Evolutionary conservation across 1,140 invertebrate species (phyloP), one percentile per base, ranked within the genome.

Genomic region (Plectrocnemia conspersa): DNA sequence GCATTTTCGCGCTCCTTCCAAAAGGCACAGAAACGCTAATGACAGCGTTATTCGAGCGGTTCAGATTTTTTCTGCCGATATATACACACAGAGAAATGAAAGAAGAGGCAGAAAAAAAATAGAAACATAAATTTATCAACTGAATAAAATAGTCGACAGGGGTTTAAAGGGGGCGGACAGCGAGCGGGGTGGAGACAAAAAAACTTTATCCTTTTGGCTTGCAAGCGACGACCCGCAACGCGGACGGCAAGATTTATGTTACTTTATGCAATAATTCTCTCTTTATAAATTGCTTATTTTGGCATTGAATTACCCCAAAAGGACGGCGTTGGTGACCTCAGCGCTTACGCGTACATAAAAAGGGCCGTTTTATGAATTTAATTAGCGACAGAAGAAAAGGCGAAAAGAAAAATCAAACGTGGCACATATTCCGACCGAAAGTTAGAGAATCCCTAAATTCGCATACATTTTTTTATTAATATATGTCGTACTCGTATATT

Each of bases 271-370:
- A 61, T 61, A 61, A 61, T 61, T 61, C 55, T 61, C 55, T 58
- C 52, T 54, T 61, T 61, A 58, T 61, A 61, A 61, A 61, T 61
- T 58, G 59, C 55, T 61, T 61, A 57, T 61, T 60, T 61, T 54
- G 58, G 54, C 58, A 54, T 56, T 49, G 27, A 50, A 33, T 32
- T 21, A 18, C 24, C 52, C 41, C 15, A 38, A 16, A 22, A 22
- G 22, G 46, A 44, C 13, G 25, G 27, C 19, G 35, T n/a, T 13
- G 22, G 13, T n/a, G 2, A 19, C 19, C 10, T 11, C 16, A 15
- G 11, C 24, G 9, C 4, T 46, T 25, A 10, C 32, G 23, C 24
- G n/a, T n/a, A 13, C 16, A n/a, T n/a, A n/a, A n/a, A n/a, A n/a
- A n/a, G n/a, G n/a, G n/a, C n/a, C n/a, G n/a, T n/a, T n/a, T n/a